Conservation (phyloP, 1,140 invertebrate genomes). For the Linepithema humile region DNA sequence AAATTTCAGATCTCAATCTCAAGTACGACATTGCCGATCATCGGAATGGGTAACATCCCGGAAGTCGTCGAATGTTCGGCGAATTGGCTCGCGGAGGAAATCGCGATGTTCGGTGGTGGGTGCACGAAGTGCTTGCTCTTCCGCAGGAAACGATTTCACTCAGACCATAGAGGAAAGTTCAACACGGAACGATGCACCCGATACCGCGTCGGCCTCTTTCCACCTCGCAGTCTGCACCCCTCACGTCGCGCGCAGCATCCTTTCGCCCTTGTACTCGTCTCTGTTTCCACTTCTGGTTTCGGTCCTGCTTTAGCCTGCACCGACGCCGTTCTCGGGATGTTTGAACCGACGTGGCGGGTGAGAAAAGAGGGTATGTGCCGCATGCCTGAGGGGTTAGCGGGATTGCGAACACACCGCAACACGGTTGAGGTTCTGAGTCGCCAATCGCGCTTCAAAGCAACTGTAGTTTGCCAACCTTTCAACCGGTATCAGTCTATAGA, state of each 20-base stretch:
- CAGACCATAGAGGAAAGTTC: conserved; percentile 57
- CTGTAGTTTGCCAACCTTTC: conserved; percentile 51
- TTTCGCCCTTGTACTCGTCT: conserved; percentile 47
- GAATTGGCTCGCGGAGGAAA: conserved; percentile 60
- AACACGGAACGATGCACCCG: conserved; percentile 63
- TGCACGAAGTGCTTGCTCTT: conserved; percentile 61
- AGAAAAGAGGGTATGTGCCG: conserved; percentile 22
- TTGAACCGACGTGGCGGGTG: conserved; percentile 28
- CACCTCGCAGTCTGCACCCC: neutral
- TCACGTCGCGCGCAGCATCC: neutral
- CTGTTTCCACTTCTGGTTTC: conserved; percentile 53
- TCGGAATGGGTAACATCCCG: conserved; percentile 35
- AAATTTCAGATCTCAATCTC: conserved; percentile 34
- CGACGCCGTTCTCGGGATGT: conserved; percentile 43
- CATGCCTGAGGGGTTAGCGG: conserved; percentile 54
- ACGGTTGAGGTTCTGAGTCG: conserved; percentile 46
- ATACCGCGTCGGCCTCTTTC: conserved; percentile 44
- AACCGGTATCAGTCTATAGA: neutral
- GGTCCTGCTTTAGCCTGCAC: conserved; percentile 6
- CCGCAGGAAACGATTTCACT: conserved; percentile 65
- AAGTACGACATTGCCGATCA: conserved; percentile 30
- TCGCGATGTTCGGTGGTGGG: conserved; percentile 58
- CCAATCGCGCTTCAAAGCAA: conserved; percentile 49
- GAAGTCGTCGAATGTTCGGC: conserved; percentile 55
- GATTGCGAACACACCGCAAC: conserved; percentile 67